A percentile compares a stretch with the other conserved stretches of the same genome.
phyloP scores from a whole-genome alignment of 2,888 invertebrate genomes.

The Phyllotreta striolata region DNA sequence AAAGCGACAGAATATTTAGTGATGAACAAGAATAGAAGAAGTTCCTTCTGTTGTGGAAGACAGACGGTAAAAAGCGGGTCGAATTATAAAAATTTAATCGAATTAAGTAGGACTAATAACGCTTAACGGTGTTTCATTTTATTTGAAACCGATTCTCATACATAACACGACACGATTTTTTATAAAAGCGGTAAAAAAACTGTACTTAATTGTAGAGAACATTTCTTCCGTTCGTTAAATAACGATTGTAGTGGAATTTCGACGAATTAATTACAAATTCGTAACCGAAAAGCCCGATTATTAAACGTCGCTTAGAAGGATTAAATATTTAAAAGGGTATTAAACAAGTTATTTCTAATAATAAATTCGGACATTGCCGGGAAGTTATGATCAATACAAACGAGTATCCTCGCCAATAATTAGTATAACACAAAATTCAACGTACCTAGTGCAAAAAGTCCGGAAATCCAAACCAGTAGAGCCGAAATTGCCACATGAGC shows the following conservation, averaged over 20 bases:
- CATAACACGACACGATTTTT: background rate
- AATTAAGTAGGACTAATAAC: background rate
- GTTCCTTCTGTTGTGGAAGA: conserved; percentile 1
- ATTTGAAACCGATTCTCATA: background rate
- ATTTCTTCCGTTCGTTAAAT: no score
- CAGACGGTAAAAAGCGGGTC: background rate
- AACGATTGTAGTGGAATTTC: no score
- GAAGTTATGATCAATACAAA: no score
- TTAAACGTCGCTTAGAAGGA: no score
- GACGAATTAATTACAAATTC: no score
- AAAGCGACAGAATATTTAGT: no score
- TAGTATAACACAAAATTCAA: background rate
- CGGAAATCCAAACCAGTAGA: conserved; percentile 25
- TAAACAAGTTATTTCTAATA: no score
- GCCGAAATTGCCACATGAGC: conserved; percentile 31
- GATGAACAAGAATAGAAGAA: background rate
- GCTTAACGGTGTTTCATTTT: background rate
- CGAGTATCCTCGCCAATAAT: background rate
- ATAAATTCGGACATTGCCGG: background rate
- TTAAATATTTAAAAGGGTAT: no score
- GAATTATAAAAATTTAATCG: conserved; percentile 3
- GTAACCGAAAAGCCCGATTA: no score
- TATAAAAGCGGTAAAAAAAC: no score
- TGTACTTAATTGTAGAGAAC: no score
- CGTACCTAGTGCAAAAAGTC: conserved; percentile 30